Base-by-base conservation (phyloP, 2,113 vertebrate species). In the Nanorana parkeri region DNA sequence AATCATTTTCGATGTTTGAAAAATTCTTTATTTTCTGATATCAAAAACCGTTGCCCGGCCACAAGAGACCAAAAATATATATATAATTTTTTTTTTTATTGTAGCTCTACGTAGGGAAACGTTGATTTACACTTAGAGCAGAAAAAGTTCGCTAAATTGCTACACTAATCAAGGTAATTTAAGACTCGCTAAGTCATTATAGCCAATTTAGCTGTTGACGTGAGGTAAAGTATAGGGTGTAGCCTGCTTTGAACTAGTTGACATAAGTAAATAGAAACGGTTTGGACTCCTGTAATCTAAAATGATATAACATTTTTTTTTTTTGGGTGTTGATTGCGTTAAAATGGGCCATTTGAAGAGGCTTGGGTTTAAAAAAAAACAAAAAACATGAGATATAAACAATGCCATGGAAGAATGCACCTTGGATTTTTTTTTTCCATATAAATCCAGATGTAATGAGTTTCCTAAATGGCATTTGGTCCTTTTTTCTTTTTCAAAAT, bases 81-180 rank as follows among this genome's bases (percentile, higher is more conserved):
- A n/a, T n/a, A n/a, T 24, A 67, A 1, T 72, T 58, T 51, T 28
- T 20, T 13, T 52, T 72, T 73, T 67, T 26, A 6, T 60, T 52
- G 29, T 82, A 68, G 76, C 72, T 68, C 17, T 60, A 76, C 60
- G 28, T 23, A 36, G 67, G 80, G 60, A 76, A 75, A 82, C 76
- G 63, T 67, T 81, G 60, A 74, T 81, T 68, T 82, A 82, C 80
- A 82, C 64, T 82, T 76, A 52, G 21, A 36, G 51, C 21, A 76
- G 32, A 74, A 76, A 81, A 82, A 76, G 72, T 76, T 52, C 41
- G 21, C 71, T 23, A 67, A 76, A 76, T 82, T 67, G 55, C 80
- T 82, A 47, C 21, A 67, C 80, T 82, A 82, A 82, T 82, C 80
- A 75, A 82, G 61, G 63, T 82, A 82, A 82, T 82, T 82, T 82